Base-by-base conservation (phyloP, 37 sponge, comb jelly and placozoan species). In the Geodia barretti region DNA sequence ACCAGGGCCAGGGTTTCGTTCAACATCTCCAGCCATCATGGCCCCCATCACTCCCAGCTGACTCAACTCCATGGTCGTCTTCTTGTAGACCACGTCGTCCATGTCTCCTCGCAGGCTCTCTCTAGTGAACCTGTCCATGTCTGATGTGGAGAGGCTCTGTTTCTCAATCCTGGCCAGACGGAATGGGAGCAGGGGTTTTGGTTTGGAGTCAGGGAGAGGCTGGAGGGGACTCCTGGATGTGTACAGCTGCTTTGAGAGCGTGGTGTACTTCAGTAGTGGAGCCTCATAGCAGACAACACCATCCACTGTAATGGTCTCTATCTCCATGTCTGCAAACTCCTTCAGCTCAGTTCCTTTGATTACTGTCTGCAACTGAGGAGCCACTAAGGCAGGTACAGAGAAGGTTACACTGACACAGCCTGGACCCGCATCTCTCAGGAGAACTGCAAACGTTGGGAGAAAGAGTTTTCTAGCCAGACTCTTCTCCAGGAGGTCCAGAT, bases 1-100 rank as follows among this genome's bases (percentile, higher is more conserved):
- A 47, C 54, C 54, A 47, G 54, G 54, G 54, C 54, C 54, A 17
- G 54, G 54, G 54, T 47, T 47, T 17, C 54, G 54, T 47, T 47
- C 54, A 7, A 47, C 54, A 47, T 47, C 54, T 47, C 54, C 54
- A 47, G 54, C 54, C 14, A 47, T 47, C 54, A 47, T 47, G 7
- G 14, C 11, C 54, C 7, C 54, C 7, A 47, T 47, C n/a, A n/a
- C n/a, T n/a, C n/a, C n/a, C n/a, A n/a, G n/a, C n/a, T n/a, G n/a
- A n/a, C n/a, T n/a, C n/a, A n/a, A n/a, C n/a, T n/a, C n/a, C n/a
- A n/a, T n/a, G n/a, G n/a, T n/a, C n/a, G 19, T 65, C 67, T 65
- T 65, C n/a, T 9, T 65, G 25, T 65, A 65, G 9, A 65, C 28
- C 67, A 65, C 67, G 25, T 65, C 67, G 25, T 65, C 67, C 28